Base-by-base conservation (phyloP, 1,140 invertebrate genomes). In the Hypsibius dujardini region DNA sequence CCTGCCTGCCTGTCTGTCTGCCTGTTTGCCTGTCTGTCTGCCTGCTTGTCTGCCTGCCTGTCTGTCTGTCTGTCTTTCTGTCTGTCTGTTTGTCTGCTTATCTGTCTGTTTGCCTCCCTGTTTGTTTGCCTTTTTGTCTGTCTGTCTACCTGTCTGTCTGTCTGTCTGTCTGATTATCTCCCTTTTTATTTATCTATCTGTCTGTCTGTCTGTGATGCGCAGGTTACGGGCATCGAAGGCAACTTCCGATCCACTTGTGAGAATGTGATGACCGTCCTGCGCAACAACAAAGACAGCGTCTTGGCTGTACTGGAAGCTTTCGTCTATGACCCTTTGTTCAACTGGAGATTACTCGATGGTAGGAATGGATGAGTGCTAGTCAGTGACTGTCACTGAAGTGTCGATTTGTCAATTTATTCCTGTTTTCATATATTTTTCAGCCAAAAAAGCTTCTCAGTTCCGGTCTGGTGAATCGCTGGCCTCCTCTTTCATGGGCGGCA, bases 281-380 rank as follows among this genome's bases (percentile, higher is more conserved):
- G 94, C 71, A 84, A 89, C 2, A 96, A 99, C 77, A 95, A 95
- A 77, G 96, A 99, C 79, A 95, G 92, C 77, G 81, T 99, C 42
- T 95, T 99, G 92, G 95, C 96, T 1, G 95, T 99, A 0, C 82
- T 99, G 1, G 96, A 99, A 79, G 96, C 96, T 0, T 99, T 99
- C 79, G 94, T 99, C 1, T 97, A 99, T 77, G 96, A 99, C 83
- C 96, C 96, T 0, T 80, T 99, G n/a, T 83, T 99, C 0, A 98
- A 98, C 81, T 99, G 96, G 96, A 84, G 94, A 74, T 82, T 98
- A 0, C 88, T 96, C 81, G 88, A 96, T 78, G 82, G 87, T 80
- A 76, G 76, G 73, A 79, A 82, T 85, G 74, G 70, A 72, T 40
- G 7, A 12, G 7, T 56, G 50, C 7, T 56, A 12, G 50, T 46